These are phyloP conservation scores for Erinaceus europaeus DNA, from an alignment of 2,113 vertebrate species.

Conservation along the genomic window DNA sequence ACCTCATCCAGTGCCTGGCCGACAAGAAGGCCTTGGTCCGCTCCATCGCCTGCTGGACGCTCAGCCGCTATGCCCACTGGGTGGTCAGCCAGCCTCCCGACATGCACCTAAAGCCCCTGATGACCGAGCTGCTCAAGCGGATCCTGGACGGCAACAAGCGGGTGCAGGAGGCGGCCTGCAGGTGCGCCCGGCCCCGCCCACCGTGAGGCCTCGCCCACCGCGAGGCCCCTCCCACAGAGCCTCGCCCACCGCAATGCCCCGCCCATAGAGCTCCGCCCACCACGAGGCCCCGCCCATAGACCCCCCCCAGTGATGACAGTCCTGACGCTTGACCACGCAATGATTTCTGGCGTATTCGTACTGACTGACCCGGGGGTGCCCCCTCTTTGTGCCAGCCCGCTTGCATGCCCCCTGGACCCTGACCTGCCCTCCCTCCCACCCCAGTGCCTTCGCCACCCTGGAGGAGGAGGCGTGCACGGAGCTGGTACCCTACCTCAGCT, in stretches of 20 bases:
- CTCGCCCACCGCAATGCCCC: background rate
- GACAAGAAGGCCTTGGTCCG: slow-evolving; percentile 95
- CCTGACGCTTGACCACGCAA: slow-evolving; percentile 21
- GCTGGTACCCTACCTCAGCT: slow-evolving; percentile 96
- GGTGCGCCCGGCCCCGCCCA: slow-evolving; percentile 75
- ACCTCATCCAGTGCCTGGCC: slow-evolving; percentile 93
- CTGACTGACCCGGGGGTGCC: slow-evolving; percentile 67
- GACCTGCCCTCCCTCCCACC: too few species aligned
- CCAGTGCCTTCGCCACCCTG: slow-evolving; percentile 93
- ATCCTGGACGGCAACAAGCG: slow-evolving; percentile 96
- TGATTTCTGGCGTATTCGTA: slow-evolving; percentile 73
- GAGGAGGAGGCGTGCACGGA: slow-evolving; percentile 96
- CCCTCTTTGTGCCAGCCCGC: background rate
- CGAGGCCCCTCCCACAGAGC: too few species aligned
- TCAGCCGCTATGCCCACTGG: slow-evolving; percentile 97
- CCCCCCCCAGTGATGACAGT: slow-evolving; percentile 62
- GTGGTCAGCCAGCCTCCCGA: slow-evolving; percentile 95
- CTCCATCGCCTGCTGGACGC: slow-evolving; percentile 96
- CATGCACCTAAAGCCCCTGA: slow-evolving; percentile 93
- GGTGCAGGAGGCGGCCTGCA: slow-evolving; percentile 97
- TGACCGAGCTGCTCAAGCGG: slow-evolving; percentile 95
- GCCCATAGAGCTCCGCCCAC: rapidly evolving
- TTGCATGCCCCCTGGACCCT: background rate
- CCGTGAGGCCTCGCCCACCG: rapidly evolving
- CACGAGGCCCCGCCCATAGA: too few species aligned